These are phyloP conservation scores for Fringilla coelebs DNA, from an alignment of 2,797 vertebrate genomes.

Conservation along the genomic window DNA sequence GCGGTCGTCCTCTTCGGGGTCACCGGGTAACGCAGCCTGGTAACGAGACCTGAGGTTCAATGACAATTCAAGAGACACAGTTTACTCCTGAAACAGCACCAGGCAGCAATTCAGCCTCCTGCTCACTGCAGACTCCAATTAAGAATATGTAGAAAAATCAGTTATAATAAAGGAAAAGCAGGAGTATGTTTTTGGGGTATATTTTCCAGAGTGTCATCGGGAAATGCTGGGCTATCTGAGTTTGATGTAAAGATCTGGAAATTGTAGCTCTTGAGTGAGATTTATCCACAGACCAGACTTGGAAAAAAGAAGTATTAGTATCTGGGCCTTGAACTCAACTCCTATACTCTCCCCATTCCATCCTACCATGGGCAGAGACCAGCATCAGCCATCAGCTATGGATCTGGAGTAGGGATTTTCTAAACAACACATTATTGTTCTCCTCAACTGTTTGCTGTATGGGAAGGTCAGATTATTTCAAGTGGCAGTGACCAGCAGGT, in stretches of 20 bases:
- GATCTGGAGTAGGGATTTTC: background rate
- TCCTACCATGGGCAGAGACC: background rate
- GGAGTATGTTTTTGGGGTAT: background rate
- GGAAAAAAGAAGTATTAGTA: background rate
- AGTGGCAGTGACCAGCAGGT: background rate
- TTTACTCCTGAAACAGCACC: background rate
- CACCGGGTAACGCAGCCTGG: slow-evolving; percentile 88
- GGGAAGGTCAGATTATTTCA: background rate
- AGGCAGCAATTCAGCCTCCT: background rate
- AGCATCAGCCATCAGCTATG: background rate
- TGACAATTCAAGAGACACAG: background rate
- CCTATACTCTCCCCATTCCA: background rate
- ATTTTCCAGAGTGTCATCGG: background rate
- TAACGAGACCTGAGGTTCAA: slow-evolving; percentile 83
- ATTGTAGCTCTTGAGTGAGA: background rate
- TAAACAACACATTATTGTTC: background rate
- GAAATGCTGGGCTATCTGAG: background rate
- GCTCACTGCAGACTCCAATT: background rate
- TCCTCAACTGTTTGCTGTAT: background rate
- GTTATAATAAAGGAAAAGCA: background rate
- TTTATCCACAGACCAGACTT: background rate
- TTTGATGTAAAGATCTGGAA: background rate
- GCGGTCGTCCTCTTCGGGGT: slow-evolving; percentile 79
- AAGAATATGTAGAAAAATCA: background rate
- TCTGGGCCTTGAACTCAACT: background rate